Conservation (phyloP, 1,140 invertebrate genomes). For the Tetranychus urticae region DNA sequence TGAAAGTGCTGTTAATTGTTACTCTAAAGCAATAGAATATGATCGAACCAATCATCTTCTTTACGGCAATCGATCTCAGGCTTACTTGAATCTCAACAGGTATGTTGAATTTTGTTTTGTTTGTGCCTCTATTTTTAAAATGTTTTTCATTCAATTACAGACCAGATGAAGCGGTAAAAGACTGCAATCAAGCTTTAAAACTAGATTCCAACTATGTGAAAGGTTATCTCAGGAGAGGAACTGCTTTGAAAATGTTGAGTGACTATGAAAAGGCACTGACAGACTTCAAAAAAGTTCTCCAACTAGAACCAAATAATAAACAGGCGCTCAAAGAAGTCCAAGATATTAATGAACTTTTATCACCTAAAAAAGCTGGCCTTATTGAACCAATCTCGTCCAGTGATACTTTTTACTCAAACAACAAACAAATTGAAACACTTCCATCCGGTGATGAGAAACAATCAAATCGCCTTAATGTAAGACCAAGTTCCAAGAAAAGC, state of each 20-base stretch:
- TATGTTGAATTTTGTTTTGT: not conserved
- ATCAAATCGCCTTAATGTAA: no score
- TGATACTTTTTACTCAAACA: no score
- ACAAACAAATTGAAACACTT: no score
- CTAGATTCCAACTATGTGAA: conserved; percentile 60
- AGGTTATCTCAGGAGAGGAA: conserved; percentile 59
- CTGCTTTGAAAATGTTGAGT: conserved; percentile 43
- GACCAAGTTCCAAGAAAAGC: no score
- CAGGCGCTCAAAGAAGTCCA: conserved; percentile 51
- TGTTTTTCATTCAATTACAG: conserved; percentile 24
- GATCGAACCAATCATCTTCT: not conserved
- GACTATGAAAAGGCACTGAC: conserved; percentile 49
- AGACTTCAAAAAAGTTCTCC: conserved; percentile 48
- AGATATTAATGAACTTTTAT: no score
- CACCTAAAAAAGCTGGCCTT: no score
- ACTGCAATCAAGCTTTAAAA: conserved; percentile 42
- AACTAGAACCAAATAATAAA: conserved; percentile 49
- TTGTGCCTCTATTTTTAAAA: not conserved
- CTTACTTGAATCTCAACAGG: not conserved
- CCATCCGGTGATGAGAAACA: no score
- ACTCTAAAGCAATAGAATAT: not conserved
- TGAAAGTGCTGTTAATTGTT: not conserved
- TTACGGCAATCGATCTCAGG: not conserved
- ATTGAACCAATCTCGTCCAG: no score
- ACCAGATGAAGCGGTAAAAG: conserved; percentile 38